Evolutionary conservation across 2,113 vertebrate genomes (phyloP).

Genomic region (Ondatra zibethicus): DNA sequence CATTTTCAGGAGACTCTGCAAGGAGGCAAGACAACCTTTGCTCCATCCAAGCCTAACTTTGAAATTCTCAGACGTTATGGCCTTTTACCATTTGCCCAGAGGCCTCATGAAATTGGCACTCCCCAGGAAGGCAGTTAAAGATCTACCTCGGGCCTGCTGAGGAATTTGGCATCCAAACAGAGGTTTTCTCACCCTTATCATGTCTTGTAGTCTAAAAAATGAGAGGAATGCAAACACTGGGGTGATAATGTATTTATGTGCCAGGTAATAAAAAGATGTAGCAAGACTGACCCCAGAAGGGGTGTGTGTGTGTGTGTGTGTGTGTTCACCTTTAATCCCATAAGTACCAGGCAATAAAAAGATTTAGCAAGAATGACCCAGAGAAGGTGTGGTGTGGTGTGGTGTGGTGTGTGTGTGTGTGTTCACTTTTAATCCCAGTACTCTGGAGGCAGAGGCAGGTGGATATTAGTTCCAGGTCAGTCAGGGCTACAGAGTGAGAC

Average conservation of each 20-base stretch:
- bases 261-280: constrained; percentile 73
- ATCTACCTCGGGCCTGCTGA: background rate
- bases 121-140: background rate
- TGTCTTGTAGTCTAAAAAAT: constrained; percentile 69
- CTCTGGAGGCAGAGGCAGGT: background rate
- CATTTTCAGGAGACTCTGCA: background rate
- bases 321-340: no score
- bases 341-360: no score
- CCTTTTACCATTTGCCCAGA: background rate
- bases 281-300: background rate
- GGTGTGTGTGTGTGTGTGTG: background rate
- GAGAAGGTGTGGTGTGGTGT: background rate
- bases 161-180: constrained; percentile 57
- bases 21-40: background rate
- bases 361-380: no score
- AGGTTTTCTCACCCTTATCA: constrained; percentile 23
- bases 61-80: background rate
- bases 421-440: background rate
- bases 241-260: constrained; percentile 20
- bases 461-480: background rate
- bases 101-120: background rate
- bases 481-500: background rate
- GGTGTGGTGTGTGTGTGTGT: background rate
- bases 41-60: background rate
- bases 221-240: constrained; percentile 72